A percentile compares a stretch with the other conserved stretches of the same genome.
Evolutionary conservation across 2,113 vertebrate species (phyloP).

Genomic region (Oriolus oriolus): DNA sequence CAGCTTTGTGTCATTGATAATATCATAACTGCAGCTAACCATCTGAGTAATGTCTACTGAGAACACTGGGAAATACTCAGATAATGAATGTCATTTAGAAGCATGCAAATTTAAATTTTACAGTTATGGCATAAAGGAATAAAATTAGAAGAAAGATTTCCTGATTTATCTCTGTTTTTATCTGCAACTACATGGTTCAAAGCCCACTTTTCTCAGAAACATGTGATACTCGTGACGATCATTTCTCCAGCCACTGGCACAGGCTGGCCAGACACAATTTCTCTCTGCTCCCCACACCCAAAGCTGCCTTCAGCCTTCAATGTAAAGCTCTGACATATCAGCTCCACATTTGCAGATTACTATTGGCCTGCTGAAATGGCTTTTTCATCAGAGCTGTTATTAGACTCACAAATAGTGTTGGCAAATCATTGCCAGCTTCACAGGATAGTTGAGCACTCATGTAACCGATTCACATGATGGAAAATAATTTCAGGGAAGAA

Average conservation of each 20-base stretch:
- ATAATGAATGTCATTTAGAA: background rate
- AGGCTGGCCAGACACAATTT: background rate
- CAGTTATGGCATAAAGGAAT: background rate
- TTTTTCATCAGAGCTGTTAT: background rate
- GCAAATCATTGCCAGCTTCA: background rate
- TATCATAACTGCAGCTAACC: background rate
- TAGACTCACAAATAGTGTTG: background rate
- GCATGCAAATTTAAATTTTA: background rate
- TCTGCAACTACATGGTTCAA: background rate
- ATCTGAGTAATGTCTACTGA: background rate
- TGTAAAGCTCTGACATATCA: background rate
- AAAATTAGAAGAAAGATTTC: background rate
- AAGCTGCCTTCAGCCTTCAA: background rate
- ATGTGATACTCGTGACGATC: accelerated
- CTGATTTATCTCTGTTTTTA: background rate
- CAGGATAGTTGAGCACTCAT: background rate
- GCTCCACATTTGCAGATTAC: background rate
- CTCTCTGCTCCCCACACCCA: background rate
- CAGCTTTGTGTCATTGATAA: background rate
- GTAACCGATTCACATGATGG: background rate
- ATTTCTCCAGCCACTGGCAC: background rate
- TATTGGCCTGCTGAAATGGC: background rate
- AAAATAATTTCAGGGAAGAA: background rate
- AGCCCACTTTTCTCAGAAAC: background rate
- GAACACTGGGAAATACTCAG: background rate